Percentiles rank a stretch among this genome's conserved stretches.
Conservation (phyloP, 2,113 vertebrate species). For the Tragulus kanchil region DNA sequence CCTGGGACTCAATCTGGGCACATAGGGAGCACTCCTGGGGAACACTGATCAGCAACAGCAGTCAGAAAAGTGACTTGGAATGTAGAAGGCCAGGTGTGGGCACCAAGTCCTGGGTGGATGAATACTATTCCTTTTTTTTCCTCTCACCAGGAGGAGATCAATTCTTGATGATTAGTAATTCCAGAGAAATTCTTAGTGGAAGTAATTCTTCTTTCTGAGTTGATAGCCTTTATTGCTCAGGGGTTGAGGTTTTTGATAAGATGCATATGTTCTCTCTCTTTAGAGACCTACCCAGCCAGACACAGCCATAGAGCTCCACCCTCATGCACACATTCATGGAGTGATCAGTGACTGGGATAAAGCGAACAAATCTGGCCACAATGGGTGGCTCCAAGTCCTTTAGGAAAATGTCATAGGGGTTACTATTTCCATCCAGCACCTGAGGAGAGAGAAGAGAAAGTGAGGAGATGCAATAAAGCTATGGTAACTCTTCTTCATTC, state of each 20-base stretch:
- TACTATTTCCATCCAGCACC: conserved; percentile 97
- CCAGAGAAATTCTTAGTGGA: neutral
- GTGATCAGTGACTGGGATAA: conserved; percentile 96
- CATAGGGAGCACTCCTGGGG: neutral
- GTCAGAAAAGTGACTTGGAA: neutral
- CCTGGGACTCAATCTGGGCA: neutral
- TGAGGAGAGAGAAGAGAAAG: conserved; percentile 75
- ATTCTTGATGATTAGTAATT: neutral
- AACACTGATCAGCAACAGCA: neutral
- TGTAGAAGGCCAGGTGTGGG: neutral
- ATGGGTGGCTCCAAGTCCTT: conserved; percentile 98
- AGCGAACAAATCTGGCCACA: conserved; percentile 95
- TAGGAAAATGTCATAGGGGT: conserved; percentile 96
- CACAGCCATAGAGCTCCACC: conserved; percentile 98
- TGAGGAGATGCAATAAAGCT: neutral
- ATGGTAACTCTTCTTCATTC: neutral
- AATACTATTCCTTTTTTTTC: neutral
- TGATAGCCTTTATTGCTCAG: neutral
- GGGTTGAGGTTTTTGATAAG: neutral
- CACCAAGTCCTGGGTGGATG: neutral
- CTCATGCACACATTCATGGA: conserved; percentile 97
- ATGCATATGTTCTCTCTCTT: too few species aligned
- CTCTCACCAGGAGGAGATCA: neutral
- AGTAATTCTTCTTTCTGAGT: neutral
- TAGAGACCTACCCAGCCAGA: conserved; percentile 94